Conservation (phyloP, 1,140 invertebrate species). For the Tetraneura akinire region DNA sequence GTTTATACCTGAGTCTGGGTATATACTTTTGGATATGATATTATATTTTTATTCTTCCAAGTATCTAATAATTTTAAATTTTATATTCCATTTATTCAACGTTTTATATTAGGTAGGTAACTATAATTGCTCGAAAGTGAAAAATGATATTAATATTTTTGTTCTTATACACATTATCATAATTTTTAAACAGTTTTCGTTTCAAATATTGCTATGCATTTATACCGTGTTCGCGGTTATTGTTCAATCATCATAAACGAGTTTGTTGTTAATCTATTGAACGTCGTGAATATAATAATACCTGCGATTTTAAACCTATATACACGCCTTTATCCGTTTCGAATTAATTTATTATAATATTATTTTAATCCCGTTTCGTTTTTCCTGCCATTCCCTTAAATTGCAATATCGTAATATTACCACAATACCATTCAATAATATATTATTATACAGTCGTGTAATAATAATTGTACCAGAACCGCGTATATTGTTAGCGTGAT, state of each 20-base stretch:
- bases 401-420: neutral
- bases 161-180: no score
- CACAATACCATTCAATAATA: neutral
- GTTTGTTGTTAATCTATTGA: constrained; percentile 9
- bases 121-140: no score
- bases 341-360: constrained; percentile 24
- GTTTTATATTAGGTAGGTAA: no score
- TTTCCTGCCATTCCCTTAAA: neutral
- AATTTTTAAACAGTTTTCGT: neutral
- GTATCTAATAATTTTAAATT: no score
- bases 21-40: no score
- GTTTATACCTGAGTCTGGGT: no score
- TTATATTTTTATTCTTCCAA: no score
- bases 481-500: neutral
- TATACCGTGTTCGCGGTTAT: neutral
- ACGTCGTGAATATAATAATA: neutral
- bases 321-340: neutral
- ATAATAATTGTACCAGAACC: neutral
- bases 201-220: no score
- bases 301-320: constrained; percentile 3
- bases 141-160: no score
- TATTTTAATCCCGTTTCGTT: neutral
- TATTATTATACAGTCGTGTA: neutral
- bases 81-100: no score
- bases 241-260: constrained; percentile 1